Evolutionary conservation across 1,140 invertebrate genomes (phyloP).

Genomic region (Matsumurasca onukii): DNA sequence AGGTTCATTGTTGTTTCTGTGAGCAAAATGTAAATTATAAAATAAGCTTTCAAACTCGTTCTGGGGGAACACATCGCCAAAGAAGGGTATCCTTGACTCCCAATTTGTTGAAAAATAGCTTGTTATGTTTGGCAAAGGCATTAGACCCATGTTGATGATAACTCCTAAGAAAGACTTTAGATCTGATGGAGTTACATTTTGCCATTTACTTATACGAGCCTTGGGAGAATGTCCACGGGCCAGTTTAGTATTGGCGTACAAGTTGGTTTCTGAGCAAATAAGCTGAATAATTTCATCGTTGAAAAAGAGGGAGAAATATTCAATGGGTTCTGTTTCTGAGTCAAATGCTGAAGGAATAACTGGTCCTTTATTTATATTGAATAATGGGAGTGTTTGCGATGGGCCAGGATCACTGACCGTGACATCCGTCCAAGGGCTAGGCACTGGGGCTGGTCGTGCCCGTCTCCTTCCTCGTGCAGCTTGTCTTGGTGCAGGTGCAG

Average conservation of each 20-base stretch:
- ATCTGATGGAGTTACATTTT: background rate
- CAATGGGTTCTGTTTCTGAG: conserved; percentile 2
- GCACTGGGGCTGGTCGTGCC: too few species aligned
- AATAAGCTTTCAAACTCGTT: conserved; percentile 1
- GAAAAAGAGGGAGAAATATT: conserved; percentile 15
- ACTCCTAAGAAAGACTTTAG: conserved; percentile 12
- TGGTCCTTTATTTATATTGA: conserved; percentile 11
- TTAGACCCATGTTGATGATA: conserved; percentile 14
- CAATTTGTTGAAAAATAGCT: conserved; percentile 11
- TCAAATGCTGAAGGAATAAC: conserved; percentile 8
- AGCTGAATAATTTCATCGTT: conserved; percentile 8
- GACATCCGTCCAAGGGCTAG: conserved; percentile 11
- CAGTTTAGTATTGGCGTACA: background rate
- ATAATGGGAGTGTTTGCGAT: background rate
- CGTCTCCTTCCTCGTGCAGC: background rate
- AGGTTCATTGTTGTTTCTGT: background rate
- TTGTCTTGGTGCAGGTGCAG: background rate
- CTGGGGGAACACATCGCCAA: background rate
- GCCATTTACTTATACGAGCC: conserved; percentile 12
- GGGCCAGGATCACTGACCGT: conserved; percentile 1
- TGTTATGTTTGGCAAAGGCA: conserved; percentile 1
- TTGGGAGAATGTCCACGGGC: background rate
- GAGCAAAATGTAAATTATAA: conserved; percentile 21
- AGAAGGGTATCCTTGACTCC: background rate
- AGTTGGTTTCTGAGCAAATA: conserved; percentile 15